Evolutionary conservation across 2,113 vertebrate species (phyloP).

Genomic region (Siniperca chuatsi): DNA sequence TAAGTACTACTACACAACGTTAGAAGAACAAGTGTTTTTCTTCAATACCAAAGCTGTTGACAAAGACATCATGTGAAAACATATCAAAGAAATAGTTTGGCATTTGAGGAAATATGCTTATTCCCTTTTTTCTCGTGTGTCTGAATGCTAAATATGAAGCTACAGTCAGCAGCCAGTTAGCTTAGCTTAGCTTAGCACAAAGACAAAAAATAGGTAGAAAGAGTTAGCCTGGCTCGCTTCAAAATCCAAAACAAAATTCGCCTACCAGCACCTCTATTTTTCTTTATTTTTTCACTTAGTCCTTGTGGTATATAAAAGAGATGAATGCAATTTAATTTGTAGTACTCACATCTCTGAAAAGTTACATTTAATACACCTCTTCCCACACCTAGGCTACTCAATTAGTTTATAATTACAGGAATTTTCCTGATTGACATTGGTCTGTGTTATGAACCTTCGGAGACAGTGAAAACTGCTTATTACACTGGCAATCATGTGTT

Average conservation of each 20-base stretch:
- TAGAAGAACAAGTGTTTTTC: too few relatives aligned
- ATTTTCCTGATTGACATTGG: slow-evolving; percentile 3
- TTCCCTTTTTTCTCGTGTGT: too few relatives aligned
- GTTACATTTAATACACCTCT: neutral
- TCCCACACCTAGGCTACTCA: neutral
- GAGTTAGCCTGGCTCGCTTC: neutral
- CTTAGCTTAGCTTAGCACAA: neutral
- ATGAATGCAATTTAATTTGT: too few relatives aligned
- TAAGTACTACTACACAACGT: too few relatives aligned
- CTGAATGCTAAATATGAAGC: too few relatives aligned
- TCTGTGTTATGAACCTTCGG: neutral
- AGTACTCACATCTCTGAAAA: neutral
- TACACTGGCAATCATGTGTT: slow-evolving; percentile 20
- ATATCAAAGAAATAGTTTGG: neutral
- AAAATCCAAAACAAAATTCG: too few relatives aligned
- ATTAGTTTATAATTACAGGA: neutral
- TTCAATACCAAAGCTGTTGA: too few relatives aligned
- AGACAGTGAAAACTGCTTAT: slow-evolving; percentile 22
- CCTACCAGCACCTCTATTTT: neutral
- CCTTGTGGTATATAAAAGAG: neutral
- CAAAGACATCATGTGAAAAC: too few relatives aligned
- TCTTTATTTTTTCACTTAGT: neutral
- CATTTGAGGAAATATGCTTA: too few relatives aligned
- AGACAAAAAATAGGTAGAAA: neutral
- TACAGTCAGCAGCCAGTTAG: neutral